phyloP scores from a whole-genome alignment of 1,140 invertebrate genomes.

The Cotesia typhae region DNA sequence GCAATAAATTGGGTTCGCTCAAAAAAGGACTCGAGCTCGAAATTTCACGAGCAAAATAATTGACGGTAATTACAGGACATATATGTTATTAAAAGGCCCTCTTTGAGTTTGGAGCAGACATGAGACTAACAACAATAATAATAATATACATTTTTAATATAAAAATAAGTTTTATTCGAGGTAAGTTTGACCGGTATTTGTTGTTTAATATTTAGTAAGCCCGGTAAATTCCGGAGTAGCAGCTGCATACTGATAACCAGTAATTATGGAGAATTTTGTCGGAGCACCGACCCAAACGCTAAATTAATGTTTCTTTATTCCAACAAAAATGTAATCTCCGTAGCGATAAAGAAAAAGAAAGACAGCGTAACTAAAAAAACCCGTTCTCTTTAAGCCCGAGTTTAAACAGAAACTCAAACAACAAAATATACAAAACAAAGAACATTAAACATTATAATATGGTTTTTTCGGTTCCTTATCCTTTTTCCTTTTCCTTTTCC shows the following conservation, averaged over 20 bases:
- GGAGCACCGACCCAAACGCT: slow-evolving; percentile 16
- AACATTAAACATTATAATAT: slow-evolving; percentile 2
- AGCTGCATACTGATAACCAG: slow-evolving; percentile 37
- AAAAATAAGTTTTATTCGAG: no score
- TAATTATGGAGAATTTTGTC: slow-evolving; percentile 39
- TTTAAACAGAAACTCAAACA: neutral
- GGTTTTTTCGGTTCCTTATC: neutral
- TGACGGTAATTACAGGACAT: no score
- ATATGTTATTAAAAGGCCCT: no score
- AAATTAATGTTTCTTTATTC: slow-evolving; percentile 32
- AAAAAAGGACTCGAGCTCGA: no score
- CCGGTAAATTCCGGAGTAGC: slow-evolving; percentile 29
- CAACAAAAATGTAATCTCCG: slow-evolving; percentile 18
- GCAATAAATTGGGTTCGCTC: no score
- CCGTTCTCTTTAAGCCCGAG: no score
- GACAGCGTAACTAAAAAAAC: no score
- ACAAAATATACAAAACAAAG: neutral
- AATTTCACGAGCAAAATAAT: no score
- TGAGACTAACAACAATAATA: no score
- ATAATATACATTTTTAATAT: no score
- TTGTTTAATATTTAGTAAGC: neutral
- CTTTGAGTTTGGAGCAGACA: no score
- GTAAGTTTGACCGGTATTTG: neutral
- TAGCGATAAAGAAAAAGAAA: no score
- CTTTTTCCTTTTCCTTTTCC: slow-evolving; percentile 14